Conservation (phyloP, 2,797 vertebrate species). For the Tauraco hartlaubi region DNA sequence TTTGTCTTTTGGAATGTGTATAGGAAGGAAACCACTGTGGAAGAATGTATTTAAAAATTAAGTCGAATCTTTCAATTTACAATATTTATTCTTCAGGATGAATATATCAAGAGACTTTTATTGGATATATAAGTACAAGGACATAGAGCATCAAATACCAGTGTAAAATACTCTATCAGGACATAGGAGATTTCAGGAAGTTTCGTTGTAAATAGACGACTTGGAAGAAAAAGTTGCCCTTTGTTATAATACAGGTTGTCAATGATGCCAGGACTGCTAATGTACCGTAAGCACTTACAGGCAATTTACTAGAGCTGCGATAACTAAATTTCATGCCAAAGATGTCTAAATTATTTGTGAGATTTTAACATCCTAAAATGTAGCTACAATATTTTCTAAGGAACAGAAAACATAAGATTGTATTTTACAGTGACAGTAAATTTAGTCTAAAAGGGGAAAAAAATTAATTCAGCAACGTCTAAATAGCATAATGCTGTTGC, state of each 20-base stretch:
- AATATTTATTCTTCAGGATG: not conserved
- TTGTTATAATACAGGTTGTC: not conserved
- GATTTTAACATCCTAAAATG: conserved; percentile 4
- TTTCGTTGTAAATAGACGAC: not conserved
- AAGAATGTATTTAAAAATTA: not conserved
- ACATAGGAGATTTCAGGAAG: not conserved
- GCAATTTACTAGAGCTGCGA: conserved; percentile 10
- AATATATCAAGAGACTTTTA: not conserved
- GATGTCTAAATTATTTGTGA: conserved; percentile 6
- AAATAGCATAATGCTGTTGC: not conserved
- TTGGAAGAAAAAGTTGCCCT: not conserved
- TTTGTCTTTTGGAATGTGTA: not conserved
- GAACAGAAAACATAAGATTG: not conserved
- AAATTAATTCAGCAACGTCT: not conserved
- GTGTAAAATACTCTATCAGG: not conserved
- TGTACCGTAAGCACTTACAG: not conserved
- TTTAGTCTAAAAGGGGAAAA: not conserved
- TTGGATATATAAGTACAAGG: not conserved
- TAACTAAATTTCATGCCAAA: not conserved
- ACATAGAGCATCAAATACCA: not conserved
- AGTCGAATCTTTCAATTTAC: not conserved
- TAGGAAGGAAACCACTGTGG: rapidly evolving
- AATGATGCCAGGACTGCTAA: not conserved
- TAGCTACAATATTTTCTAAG: not conserved
- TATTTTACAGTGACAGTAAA: not conserved